These are phyloP conservation scores for Theropithecus gelada DNA, from an alignment of 2,113 vertebrate species.

Conservation along the genomic window DNA sequence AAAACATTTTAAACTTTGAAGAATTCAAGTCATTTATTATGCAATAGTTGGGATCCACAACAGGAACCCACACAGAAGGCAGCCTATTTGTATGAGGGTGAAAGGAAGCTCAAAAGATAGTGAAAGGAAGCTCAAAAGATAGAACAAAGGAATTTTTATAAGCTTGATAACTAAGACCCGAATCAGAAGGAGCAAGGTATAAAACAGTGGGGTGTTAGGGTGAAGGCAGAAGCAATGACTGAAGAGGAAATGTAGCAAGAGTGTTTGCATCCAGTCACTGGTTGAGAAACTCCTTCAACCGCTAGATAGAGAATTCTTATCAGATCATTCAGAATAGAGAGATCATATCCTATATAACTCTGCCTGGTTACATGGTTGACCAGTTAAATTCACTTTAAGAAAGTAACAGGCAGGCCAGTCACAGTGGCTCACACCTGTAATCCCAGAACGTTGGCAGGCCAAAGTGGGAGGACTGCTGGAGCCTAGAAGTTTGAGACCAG, in stretches of 20 bases:
- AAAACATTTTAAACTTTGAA: neutral
- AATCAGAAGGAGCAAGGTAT: neutral
- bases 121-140: neutral
- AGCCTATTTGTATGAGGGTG: neutral
- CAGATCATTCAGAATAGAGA: neutral
- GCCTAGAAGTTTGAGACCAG: too few relatives aligned
- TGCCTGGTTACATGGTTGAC: neutral
- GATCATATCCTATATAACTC: neutral
- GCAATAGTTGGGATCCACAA: neutral
- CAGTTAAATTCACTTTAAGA: neutral
- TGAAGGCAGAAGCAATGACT: neutral
- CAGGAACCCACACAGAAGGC: neutral
- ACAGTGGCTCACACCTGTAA: too few relatives aligned
- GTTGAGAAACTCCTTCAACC: neutral
- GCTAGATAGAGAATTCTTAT: neutral
- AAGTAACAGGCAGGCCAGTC: neutral
- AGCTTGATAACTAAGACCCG: neutral
- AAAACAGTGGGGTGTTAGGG: neutral
- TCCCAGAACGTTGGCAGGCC: too few relatives aligned
- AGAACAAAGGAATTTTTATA: neutral
- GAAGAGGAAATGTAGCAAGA: neutral
- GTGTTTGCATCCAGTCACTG: neutral
- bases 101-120: neutral
- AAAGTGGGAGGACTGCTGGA: too few relatives aligned
- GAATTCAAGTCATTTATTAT: neutral